Evolutionary conservation across 2,797 vertebrate genomes (phyloP), one percentile per base, ranked within the genome.

Genomic region (Silurus aristotelis): DNA sequence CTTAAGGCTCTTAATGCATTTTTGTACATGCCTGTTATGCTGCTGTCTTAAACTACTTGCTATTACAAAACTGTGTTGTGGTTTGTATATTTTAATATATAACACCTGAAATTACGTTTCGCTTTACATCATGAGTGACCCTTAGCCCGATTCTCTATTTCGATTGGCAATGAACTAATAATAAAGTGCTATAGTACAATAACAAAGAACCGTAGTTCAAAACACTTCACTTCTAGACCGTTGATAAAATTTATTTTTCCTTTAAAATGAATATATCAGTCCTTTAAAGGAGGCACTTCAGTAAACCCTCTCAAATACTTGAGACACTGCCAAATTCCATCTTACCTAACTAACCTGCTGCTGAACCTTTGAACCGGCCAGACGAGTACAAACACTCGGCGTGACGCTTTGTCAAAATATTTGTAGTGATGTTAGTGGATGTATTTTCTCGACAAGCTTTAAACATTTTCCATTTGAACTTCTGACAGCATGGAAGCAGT

Each of bases 1-100:
- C 63, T 86, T 72, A 82, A 73, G 75, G 60, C 66, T 70, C 15
- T 46, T 81, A 77, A 58, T 96, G 95, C 97, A 97, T 97, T 97
- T 98, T 97, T 98, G 95, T 97, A 97, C 95, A 96, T 97, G 95
- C 94, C 94, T 95, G 95, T 96, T 92, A 92, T 96, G 95, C 96
- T 97, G 96, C 96, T 96, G 95, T 93, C 66, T 89, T 90, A 95
- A 95, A 90, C 87, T 93, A 92, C 93, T 94, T 95, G 90, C 92
- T 92, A 91, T 68, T 89, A 84, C 91, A 93, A 90, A 89, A 92
- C 91, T 89, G 93, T 81, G 81, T 80, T 92, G 92, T 92, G 92
- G 85, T 92, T 91, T 87, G 87, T 84, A 79, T 80, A 87, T 76
- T 46, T 87, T 87, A 1, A 17, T n/a, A 31, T 38, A 22, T 56